A percentile compares a stretch with the other conserved stretches of the same genome.
Evolutionary conservation across 2,888 invertebrate species (phyloP).

Genomic region (Epsilonema sp.): DNA sequence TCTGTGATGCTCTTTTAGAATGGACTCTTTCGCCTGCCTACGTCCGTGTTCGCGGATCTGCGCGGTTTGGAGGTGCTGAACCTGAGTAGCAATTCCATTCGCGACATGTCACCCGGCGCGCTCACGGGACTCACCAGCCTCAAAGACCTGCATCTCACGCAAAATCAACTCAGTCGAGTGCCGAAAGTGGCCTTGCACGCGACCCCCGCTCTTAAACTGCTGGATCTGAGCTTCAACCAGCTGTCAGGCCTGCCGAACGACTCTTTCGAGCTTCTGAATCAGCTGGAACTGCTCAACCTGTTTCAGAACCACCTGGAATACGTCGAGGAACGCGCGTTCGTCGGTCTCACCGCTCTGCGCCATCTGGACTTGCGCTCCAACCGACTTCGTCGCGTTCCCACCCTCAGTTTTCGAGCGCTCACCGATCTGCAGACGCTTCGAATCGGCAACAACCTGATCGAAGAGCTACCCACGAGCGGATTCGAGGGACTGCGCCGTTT

Average conservation of each 20-base stretch:
- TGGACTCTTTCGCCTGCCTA: slow-evolving; percentile 4
- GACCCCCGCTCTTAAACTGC: not conserved
- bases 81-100: slow-evolving; percentile 3
- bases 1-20: too few relatives aligned
- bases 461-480: slow-evolving; percentile 5
- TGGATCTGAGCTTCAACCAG: slow-evolving; percentile 6
- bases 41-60: slow-evolving; percentile 9
- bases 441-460: slow-evolving; percentile 6
- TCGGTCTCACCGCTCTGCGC: slow-evolving; percentile 4
- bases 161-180: not conserved
- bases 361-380: slow-evolving; percentile 4
- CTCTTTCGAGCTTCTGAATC: slow-evolving; percentile 1
- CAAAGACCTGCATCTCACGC: slow-evolving; percentile 1
- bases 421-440: slow-evolving; percentile 4
- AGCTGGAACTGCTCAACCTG: slow-evolving; percentile 4
- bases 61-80: slow-evolving; percentile 6
- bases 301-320: slow-evolving; percentile 1
- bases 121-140: slow-evolving; percentile 5
- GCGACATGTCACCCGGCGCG: slow-evolving; percentile 7
- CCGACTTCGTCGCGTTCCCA: slow-evolving; percentile 3
- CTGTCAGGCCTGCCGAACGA: slow-evolving; percentile 3
- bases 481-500: slow-evolving; percentile 9
- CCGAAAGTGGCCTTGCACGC: slow-evolving; percentile 5
- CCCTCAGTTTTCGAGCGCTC: slow-evolving; percentile 5
- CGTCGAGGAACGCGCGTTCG: slow-evolving; percentile 5